Evolutionary conservation across 2,888 invertebrate species (phyloP).

Genomic region (Apeira syringaria): DNA sequence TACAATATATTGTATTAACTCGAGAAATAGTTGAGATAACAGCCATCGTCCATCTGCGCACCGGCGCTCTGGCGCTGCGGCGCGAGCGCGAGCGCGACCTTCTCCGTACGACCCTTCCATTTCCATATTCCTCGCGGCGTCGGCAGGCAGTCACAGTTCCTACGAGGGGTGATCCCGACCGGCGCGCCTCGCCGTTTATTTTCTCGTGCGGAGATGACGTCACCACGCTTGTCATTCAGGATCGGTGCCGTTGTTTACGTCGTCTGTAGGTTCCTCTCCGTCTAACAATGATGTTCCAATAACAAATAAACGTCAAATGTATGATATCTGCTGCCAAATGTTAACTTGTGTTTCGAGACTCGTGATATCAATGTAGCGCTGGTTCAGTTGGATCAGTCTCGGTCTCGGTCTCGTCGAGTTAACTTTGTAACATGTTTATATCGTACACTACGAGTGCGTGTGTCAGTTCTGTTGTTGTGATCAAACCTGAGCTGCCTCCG

Average conservation of each 20-base stretch:
- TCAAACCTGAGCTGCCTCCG: too few species aligned
- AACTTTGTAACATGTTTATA: too few species aligned
- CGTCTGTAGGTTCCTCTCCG: constrained; percentile 15
- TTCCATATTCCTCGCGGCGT: constrained; percentile 65
- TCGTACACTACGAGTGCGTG: too few species aligned
- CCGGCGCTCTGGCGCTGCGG: constrained; percentile 72
- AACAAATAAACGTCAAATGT: too few species aligned
- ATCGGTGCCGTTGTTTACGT: constrained; percentile 35
- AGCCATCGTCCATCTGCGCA: constrained; percentile 82
- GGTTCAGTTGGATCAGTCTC: too few species aligned
- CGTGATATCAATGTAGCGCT: too few species aligned
- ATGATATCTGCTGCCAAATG: too few species aligned
- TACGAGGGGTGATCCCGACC: constrained; percentile 77
- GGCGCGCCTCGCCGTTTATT: constrained; percentile 73
- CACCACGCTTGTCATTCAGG: constrained; percentile 61
- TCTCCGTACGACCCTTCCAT: constrained; percentile 57
- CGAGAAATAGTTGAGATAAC: constrained; percentile 82
- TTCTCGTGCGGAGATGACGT: constrained; percentile 72
- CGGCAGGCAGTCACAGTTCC: constrained; percentile 76
- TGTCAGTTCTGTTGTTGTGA: too few species aligned
- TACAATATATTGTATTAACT: constrained; percentile 84
- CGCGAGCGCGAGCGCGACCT: constrained; percentile 49
- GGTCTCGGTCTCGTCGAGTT: too few species aligned
- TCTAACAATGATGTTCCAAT: constrained; percentile 16
- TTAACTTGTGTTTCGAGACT: too few species aligned